Percentiles rank a stretch among this genome's conserved stretches.
These are phyloP conservation scores for Xenentodon cancila DNA, from an alignment of 2,797 vertebrate species.

Conservation along the genomic window DNA sequence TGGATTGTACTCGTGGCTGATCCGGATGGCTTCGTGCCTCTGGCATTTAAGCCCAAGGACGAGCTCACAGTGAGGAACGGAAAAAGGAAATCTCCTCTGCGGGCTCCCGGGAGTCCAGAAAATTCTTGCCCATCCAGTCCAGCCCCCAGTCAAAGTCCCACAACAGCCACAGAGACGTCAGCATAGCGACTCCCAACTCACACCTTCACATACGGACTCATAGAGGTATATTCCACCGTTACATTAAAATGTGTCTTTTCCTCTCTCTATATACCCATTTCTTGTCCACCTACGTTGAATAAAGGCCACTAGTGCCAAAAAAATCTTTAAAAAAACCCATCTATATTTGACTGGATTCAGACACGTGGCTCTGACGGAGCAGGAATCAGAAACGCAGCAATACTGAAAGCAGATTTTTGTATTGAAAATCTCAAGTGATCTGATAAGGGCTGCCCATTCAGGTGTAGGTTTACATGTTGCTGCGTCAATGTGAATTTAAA, in stretches of 20 bases:
- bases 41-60: slow-evolving; percentile 86
- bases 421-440: neutral
- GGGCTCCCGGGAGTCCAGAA: slow-evolving; percentile 58
- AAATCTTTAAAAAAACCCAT: no score
- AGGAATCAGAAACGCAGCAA: neutral
- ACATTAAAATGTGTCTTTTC: no score
- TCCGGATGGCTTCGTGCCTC: slow-evolving; percentile 90
- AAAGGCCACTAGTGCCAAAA: no score
- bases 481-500: slow-evolving; percentile 24
- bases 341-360: no score
- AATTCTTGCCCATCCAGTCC: slow-evolving; percentile 68
- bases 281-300: no score
- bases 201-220: neutral
- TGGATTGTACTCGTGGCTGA: slow-evolving; percentile 93
- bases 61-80: slow-evolving; percentile 89
- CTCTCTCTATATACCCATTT: no score
- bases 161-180: slow-evolving; percentile 33
- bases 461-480: slow-evolving; percentile 33
- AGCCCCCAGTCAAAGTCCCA: slow-evolving; percentile 37
- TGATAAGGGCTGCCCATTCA: slow-evolving; percentile 1
- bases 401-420: slow-evolving; percentile 36
- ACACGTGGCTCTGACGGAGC: neutral
- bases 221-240: neutral
- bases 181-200: slow-evolving; percentile 24
- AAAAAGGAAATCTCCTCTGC: slow-evolving; percentile 69